phyloP scores from a whole-genome alignment of 2,888 invertebrate species.

The Patella ulyssiponensis region DNA sequence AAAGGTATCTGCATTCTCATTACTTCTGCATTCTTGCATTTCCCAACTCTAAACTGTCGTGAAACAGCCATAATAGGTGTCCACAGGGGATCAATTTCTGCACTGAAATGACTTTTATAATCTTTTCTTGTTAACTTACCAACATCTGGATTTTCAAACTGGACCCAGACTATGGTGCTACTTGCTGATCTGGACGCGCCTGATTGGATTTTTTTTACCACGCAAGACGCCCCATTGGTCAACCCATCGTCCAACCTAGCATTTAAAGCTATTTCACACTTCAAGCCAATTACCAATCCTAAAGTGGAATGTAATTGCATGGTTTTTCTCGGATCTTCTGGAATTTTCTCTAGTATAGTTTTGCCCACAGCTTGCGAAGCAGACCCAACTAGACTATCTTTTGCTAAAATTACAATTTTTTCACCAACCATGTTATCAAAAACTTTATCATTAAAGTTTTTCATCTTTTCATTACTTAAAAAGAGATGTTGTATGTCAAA shows the following conservation, averaged over 20 bases:
- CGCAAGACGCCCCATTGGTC: slow-evolving; percentile 38
- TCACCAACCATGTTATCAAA: not conserved
- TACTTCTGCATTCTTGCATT: no score
- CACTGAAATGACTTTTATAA: no score
- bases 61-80: no score
- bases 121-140: no score
- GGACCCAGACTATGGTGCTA: no score
- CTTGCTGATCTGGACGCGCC: no score
- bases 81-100: no score
- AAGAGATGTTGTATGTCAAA: not conserved
- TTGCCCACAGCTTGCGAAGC: not conserved
- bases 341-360: not conserved
- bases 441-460: not conserved
- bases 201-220: slow-evolving; percentile 15
- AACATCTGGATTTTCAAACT: no score
- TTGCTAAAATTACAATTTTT: not conserved
- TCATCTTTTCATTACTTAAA: not conserved
- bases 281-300: not conserved
- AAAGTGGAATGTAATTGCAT: not conserved
- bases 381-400: not conserved
- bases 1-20: no score
- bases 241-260: slow-evolving; percentile 40
- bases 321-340: not conserved
- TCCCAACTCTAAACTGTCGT: no score
- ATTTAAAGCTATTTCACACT: slow-evolving; percentile 38